Conservation (phyloP, 2,113 vertebrate species). For the Sardina pilchardus region DNA sequence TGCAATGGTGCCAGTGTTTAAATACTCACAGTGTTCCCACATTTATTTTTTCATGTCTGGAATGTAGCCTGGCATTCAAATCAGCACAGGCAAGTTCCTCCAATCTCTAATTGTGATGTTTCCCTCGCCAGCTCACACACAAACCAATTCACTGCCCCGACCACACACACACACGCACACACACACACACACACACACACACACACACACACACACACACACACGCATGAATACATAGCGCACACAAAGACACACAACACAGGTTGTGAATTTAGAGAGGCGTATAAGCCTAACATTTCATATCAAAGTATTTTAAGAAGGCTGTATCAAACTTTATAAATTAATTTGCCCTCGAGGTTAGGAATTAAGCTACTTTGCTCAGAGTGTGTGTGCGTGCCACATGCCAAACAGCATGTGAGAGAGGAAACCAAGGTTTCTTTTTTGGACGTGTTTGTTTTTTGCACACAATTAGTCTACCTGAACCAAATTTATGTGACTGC, state of each 20-base stretch:
- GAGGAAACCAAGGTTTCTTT: not conserved
- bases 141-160: not conserved
- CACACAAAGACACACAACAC: not conserved
- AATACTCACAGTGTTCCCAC: not conserved
- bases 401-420: not conserved
- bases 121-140: not conserved
- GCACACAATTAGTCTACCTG: not conserved
- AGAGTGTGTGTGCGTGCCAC: not conserved
- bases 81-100: not conserved
- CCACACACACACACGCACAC: slow-evolving; percentile 8
- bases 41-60: not conserved
- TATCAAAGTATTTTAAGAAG: slow-evolving; percentile 13
- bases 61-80: slow-evolving; percentile 18
- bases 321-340: not conserved
- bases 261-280: slow-evolving; percentile 2
- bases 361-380: not conserved
- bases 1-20: slow-evolving; percentile 8
- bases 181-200: slow-evolving; percentile 1
- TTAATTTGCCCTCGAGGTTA: slow-evolving; percentile 8
- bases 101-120: slow-evolving; percentile 19
- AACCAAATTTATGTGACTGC: not conserved
- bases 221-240: not conserved
- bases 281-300: slow-evolving; percentile 12
- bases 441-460: not conserved
- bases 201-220: not conserved